Conservation (phyloP, 2,797 vertebrate species). For the Peromyscus melanophrys region DNA sequence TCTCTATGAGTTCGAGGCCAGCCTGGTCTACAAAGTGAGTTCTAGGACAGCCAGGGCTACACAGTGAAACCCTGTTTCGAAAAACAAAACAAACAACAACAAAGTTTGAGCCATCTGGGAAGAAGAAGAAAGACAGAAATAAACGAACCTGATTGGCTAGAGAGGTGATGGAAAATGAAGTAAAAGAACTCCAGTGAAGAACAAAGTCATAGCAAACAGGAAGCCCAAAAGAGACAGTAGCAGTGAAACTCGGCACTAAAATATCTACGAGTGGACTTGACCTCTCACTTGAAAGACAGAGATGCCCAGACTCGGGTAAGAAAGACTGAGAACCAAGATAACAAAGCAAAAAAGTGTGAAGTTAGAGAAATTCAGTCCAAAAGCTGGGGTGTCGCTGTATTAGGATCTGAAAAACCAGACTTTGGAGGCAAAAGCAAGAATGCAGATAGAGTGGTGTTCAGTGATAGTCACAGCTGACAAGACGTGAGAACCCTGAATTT, state of each 20-base stretch:
- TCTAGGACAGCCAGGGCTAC: not conserved
- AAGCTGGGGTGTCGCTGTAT: not conserved
- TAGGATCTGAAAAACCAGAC: not conserved
- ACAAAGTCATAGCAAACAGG: not conserved
- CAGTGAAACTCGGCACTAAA: not conserved
- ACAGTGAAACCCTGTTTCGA: not conserved
- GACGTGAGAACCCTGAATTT: not conserved
- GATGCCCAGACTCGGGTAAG: not conserved
- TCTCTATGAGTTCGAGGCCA: not conserved
- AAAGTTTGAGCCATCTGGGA: not conserved
- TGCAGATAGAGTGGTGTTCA: not conserved
- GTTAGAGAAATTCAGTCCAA: slow-evolving; percentile 12
- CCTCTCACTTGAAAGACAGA: not conserved
- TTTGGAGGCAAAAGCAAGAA: slow-evolving; percentile 35
- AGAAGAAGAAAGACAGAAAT: not conserved
- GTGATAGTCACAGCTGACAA: not conserved
- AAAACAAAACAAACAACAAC: not conserved
- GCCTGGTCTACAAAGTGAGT: not conserved
- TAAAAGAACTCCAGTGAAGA: not conserved
- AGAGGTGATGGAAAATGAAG: not conserved
- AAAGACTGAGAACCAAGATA: not conserved
- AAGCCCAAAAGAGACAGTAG: not conserved
- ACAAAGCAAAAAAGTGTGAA: not conserved
- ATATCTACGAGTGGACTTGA: not conserved
- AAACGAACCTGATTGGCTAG: not conserved